Evolutionary conservation across 92 coral and sea anemone species (phyloP).

Genomic region (Zoanthus gigantus): DNA sequence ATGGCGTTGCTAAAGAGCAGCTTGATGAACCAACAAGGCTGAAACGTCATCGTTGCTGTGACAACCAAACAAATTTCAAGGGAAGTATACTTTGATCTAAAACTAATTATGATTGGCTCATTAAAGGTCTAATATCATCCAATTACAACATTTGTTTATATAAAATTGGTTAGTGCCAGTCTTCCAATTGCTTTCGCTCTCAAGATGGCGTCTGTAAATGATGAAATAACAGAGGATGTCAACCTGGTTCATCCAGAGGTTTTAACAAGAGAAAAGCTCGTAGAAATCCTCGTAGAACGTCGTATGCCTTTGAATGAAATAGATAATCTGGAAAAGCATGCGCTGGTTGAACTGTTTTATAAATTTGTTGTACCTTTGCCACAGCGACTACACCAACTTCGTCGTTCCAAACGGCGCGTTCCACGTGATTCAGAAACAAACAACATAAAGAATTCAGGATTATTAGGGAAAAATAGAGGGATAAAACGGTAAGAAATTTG

Average conservation of each 20-base stretch:
- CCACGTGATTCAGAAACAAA: conserved; percentile 42
- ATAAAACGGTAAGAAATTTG: conserved; percentile 67
- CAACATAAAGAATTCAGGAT: neutral
- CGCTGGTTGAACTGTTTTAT: conserved; percentile 81
- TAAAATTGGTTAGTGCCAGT: conserved; percentile 6
- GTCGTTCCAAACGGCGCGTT: conserved; percentile 73
- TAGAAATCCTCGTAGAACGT: conserved; percentile 78
- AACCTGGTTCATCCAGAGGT: conserved; percentile 86
- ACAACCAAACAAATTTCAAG: conserved; percentile 68
- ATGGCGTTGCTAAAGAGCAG: conserved; percentile 97
- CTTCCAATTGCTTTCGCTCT: neutral
- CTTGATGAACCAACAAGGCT: conserved; percentile 53
- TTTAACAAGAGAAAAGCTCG: conserved; percentile 81
- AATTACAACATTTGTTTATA: conserved; percentile 1
- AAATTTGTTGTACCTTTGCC: conserved; percentile 88
- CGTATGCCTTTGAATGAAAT: conserved; percentile 73
- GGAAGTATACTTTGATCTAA: conserved; percentile 43
- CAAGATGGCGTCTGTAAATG: conserved; percentile 44
- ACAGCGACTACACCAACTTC: conserved; percentile 84
- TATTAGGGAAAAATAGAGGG: conserved; percentile 14
- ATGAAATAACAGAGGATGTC: conserved; percentile 20
- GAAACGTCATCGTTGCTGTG: conserved; percentile 87
- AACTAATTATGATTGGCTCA: conserved; percentile 12
- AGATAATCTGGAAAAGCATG: conserved; percentile 71
- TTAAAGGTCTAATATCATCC: neutral